These are phyloP conservation scores for Microtus montanus DNA, from an alignment of 2,113 vertebrate species.

Conservation along the genomic window DNA sequence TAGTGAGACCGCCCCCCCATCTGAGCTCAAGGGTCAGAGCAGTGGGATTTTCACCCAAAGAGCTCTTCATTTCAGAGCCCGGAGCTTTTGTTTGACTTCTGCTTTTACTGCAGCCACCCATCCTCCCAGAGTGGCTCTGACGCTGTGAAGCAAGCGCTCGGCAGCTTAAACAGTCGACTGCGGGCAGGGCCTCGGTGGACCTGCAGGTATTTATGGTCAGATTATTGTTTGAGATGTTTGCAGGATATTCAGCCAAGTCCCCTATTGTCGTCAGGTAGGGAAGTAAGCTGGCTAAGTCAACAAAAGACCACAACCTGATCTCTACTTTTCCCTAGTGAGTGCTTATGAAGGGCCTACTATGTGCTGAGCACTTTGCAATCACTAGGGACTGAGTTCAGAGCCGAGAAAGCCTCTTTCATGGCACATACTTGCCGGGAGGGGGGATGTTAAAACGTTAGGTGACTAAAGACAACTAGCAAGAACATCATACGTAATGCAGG, in stretches of 20 bases:
- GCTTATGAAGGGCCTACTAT: neutral
- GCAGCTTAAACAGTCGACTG: neutral
- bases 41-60: conserved; percentile 46
- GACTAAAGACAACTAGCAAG: neutral
- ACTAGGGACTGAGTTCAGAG: neutral
- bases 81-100: conserved; percentile 68
- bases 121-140: conserved; percentile 49
- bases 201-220: neutral
- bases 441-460: neutral
- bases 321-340: neutral
- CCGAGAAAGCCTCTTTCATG: neutral
- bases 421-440: neutral
- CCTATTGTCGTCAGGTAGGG: neutral
- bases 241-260: neutral
- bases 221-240: neutral
- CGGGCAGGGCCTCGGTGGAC: neutral
- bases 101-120: conserved; percentile 27
- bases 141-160: neutral
- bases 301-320: neutral
- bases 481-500: neutral
- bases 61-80: conserved; percentile 62
- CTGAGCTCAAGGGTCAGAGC: conserved; percentile 40
- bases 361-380: neutral
- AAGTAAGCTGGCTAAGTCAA: neutral
- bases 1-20: conserved; percentile 67